Conservation (phyloP, 35 echinoderm and acorn worm genomes). For the Apostichopus californicus region DNA sequence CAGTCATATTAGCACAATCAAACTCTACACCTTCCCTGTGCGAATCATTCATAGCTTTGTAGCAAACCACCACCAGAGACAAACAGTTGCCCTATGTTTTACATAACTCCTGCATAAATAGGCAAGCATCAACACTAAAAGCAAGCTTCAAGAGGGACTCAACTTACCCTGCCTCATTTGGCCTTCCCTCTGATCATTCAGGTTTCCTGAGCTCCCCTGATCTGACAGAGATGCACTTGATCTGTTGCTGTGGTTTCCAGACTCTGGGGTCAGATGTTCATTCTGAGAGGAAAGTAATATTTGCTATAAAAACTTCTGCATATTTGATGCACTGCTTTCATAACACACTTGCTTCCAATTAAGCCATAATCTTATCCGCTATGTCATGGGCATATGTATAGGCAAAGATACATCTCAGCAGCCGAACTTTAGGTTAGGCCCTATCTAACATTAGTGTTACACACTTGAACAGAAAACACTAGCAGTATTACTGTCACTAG, state of each 20-base stretch:
- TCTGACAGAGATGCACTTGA: conserved; percentile 52
- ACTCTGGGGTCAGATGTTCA: conserved; percentile 55
- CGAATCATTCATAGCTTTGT: too few relatives aligned
- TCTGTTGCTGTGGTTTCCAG: conserved; percentile 56
- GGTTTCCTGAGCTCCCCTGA: not conserved
- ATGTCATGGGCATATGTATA: too few relatives aligned
- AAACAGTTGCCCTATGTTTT: not conserved
- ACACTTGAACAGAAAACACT: too few relatives aligned
- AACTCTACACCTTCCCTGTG: too few relatives aligned
- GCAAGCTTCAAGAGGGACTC: not conserved
- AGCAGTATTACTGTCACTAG: too few relatives aligned
- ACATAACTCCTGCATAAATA: not conserved
- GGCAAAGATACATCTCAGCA: too few relatives aligned
- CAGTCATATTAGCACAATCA: too few relatives aligned
- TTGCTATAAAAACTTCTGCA: not conserved
- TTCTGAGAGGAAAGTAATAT: conserved; percentile 27
- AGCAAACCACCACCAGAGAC: too few relatives aligned
- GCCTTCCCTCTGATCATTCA: conserved; percentile 6
- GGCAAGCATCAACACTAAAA: not conserved
- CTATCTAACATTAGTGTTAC: not conserved
- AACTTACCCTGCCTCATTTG: conserved; percentile 43
- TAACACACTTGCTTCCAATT: too few relatives aligned
- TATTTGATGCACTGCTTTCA: not conserved
- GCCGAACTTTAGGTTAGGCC: too few relatives aligned
- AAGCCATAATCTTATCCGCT: too few relatives aligned